phyloP scores from a whole-genome alignment of 2,113 vertebrate genomes.

The Leucoraja erinaceus region DNA sequence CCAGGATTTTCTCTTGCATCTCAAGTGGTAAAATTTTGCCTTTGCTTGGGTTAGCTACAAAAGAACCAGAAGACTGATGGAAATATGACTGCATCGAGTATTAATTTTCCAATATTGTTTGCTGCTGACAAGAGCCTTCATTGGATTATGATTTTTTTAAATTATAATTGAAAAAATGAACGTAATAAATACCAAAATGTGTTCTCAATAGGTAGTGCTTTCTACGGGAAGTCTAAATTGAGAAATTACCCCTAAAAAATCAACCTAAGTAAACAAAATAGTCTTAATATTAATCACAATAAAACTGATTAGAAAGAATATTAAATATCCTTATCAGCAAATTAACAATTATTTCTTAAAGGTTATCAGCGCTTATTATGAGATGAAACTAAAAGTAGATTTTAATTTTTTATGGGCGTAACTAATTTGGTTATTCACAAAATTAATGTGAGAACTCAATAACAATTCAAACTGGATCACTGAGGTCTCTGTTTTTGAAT shows the following conservation, averaged over 20 bases:
- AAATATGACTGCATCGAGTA: not conserved
- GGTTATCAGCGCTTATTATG: not conserved
- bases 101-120: not conserved
- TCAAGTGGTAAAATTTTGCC: not conserved
- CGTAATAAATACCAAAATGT: not conserved
- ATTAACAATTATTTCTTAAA: not conserved
- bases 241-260: not conserved
- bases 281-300: not conserved
- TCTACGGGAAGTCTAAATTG: not conserved
- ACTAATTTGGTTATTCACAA: not conserved
- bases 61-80: not conserved
- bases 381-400: not conserved
- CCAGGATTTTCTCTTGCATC: not conserved
- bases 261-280: not conserved
- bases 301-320: not conserved
- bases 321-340: not conserved
- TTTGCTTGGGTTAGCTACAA: not conserved
- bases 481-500: not conserved
- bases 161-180: not conserved
- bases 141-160: not conserved
- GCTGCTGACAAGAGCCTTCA: not conserved
- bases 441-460: slow-evolving; percentile 21
- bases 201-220: not conserved
- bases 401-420: not conserved
- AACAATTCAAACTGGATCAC: slow-evolving; percentile 15